Evolutionary conservation across 2,888 invertebrate species (phyloP).

Genomic region (Andrena marginata): DNA sequence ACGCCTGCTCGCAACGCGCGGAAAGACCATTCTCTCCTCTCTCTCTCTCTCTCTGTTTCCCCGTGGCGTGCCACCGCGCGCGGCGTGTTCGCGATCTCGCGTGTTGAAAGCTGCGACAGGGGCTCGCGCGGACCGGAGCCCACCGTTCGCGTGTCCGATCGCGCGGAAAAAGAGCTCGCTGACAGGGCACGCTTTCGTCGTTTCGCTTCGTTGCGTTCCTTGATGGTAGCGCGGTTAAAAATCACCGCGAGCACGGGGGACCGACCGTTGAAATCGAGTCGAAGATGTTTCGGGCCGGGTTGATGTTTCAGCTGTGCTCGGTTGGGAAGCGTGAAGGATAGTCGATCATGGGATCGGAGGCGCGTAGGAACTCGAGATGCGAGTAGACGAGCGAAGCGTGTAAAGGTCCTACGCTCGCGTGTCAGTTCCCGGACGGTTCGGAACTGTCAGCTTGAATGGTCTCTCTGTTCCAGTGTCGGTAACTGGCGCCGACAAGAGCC

Average conservation of each 20-base stretch:
- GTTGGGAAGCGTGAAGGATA: no score
- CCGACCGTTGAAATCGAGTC: not conserved
- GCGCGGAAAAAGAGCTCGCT: not conserved
- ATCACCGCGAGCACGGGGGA: not conserved
- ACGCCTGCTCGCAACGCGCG: constrained; percentile 2
- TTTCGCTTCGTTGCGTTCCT: no score
- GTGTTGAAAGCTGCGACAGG: constrained; percentile 15
- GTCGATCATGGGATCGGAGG: no score
- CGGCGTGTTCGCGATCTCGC: not conserved
- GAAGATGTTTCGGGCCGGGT: no score
- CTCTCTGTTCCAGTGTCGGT: no score
- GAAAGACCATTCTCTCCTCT: not conserved
- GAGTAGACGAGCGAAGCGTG: no score
- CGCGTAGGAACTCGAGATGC: no score
- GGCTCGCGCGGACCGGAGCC: not conserved
- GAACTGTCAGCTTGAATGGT: no score
- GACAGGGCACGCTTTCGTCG: not conserved
- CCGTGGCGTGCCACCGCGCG: not conserved
- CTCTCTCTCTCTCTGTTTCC: not conserved
- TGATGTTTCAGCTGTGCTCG: no score
- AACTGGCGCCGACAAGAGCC: no score
- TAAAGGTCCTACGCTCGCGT: no score
- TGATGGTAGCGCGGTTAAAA: not conserved
- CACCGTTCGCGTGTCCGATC: not conserved
- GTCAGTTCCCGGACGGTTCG: no score